phyloP scores from a whole-genome alignment of 2,797 vertebrate genomes.

The Australoheros facetus region DNA sequence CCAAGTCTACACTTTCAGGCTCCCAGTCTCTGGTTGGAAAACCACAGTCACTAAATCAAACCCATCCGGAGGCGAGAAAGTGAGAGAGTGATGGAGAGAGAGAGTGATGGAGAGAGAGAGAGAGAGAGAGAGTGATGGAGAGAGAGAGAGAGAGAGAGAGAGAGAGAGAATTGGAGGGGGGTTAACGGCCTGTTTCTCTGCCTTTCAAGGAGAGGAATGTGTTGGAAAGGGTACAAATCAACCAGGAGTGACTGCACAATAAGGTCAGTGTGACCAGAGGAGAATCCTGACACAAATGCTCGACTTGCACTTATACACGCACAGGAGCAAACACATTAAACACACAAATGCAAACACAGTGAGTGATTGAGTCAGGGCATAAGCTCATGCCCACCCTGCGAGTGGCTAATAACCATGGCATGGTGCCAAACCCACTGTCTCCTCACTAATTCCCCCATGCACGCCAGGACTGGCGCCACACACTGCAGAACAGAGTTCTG shows the following conservation, averaged over 20 bases:
- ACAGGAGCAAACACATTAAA: constrained; percentile 65
- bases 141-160: constrained; percentile 20
- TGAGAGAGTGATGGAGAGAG: constrained; percentile 10
- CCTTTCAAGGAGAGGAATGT: constrained; percentile 69
- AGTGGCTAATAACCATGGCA: constrained; percentile 82
- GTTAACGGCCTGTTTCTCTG: constrained; percentile 60
- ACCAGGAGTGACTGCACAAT: constrained; percentile 76
- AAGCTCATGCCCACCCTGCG: constrained; percentile 74
- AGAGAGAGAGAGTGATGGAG: constrained; percentile 10
- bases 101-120: constrained; percentile 23
- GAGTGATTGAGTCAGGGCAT: constrained; percentile 69
- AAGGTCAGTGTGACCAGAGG: constrained; percentile 77
- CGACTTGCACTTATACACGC: constrained; percentile 48
- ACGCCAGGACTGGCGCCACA: constrained; percentile 79
- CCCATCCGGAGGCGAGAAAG: constrained; percentile 56
- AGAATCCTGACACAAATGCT: constrained; percentile 58
- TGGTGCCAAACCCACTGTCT: constrained; percentile 87
- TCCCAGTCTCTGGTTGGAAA: constrained; percentile 68
- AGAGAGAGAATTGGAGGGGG: neutral
- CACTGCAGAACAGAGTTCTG: constrained; percentile 70
- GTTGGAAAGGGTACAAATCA: constrained; percentile 74
- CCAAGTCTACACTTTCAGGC: constrained; percentile 59
- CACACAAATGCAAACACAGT: constrained; percentile 66
- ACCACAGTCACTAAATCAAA: constrained; percentile 78
- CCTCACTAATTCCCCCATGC: constrained; percentile 79